A percentile compares a stretch with the other conserved stretches of the same genome.
phyloP scores from a whole-genome alignment of 2,797 vertebrate species.

The Gymnothorax reevesii region DNA sequence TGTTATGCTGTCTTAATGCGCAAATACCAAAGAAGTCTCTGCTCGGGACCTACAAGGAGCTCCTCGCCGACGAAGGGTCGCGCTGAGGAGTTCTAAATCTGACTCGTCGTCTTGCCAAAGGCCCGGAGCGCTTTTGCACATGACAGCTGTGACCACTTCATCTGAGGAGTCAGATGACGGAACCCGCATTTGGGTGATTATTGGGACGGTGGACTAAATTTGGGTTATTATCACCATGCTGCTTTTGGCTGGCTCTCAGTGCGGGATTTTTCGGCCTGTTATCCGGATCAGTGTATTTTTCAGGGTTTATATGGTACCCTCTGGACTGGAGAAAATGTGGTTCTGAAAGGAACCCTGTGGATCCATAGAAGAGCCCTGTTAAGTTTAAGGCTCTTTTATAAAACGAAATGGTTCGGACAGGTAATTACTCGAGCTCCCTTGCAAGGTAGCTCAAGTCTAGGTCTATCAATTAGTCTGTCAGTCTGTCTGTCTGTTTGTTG shows the following conservation, averaged over 20 bases:
- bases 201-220: background rate
- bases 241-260: background rate
- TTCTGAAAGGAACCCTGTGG: too few species aligned
- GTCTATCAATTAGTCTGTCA: too few species aligned
- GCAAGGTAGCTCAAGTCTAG: too few species aligned
- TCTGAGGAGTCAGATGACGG: background rate
- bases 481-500: too few species aligned
- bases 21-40: conserved; percentile 54
- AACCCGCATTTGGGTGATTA: background rate
- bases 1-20: conserved; percentile 68
- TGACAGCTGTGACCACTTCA: background rate
- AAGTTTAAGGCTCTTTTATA: too few species aligned
- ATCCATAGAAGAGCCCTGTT: too few species aligned
- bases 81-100: conserved; percentile 60
- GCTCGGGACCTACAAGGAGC: background rate
- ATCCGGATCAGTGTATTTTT: too few species aligned
- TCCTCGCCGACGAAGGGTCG: conserved; percentile 20
- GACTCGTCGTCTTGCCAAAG: conserved; percentile 39
- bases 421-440: too few species aligned
- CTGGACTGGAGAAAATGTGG: too few species aligned
- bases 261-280: background rate
- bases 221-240: background rate
- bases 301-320: too few species aligned
- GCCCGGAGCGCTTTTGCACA: background rate
- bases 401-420: too few species aligned